phyloP scores from a whole-genome alignment of 2,888 invertebrate genomes.

The Volucella zonaria region DNA sequence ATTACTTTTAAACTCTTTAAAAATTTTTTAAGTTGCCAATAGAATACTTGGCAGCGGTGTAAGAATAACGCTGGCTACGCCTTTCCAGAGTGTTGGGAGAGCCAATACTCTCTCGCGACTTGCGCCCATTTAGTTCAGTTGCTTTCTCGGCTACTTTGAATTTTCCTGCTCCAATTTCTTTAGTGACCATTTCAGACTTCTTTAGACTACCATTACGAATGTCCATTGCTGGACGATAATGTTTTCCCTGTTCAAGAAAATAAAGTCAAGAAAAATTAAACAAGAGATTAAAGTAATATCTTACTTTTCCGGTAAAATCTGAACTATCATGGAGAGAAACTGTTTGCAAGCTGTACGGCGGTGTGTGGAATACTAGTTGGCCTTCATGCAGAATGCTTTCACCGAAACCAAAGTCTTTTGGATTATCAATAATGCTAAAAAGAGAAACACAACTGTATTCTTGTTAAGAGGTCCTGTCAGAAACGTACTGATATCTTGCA shows the following conservation, averaged over 20 bases:
- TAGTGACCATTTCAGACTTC: constrained; percentile 77
- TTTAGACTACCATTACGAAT: constrained; percentile 80
- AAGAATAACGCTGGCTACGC: constrained; percentile 86
- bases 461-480: constrained; percentile 83
- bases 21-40: constrained; percentile 44
- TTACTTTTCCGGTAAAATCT: constrained; percentile 81
- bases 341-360: constrained; percentile 91
- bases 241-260: constrained; percentile 76
- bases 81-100: constrained; percentile 82
- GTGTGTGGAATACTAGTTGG: constrained; percentile 94
- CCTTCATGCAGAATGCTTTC: constrained; percentile 95
- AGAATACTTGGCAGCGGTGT: constrained; percentile 79
- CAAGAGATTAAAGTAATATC: neutral
- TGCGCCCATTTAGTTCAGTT: constrained; percentile 78
- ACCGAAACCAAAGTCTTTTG: constrained; percentile 94
- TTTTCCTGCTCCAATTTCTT: constrained; percentile 78
- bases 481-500: constrained; percentile 85
- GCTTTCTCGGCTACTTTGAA: constrained; percentile 78
- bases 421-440: constrained; percentile 87
- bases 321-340: constrained; percentile 88
- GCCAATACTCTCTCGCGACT: constrained; percentile 82
- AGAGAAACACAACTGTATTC: constrained; percentile 19
- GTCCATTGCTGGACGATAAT: constrained; percentile 79
- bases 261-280: neutral
- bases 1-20: too few species aligned